Conservation (phyloP, 2,113 vertebrate species). For the Dendropsophus ebraccatus region DNA sequence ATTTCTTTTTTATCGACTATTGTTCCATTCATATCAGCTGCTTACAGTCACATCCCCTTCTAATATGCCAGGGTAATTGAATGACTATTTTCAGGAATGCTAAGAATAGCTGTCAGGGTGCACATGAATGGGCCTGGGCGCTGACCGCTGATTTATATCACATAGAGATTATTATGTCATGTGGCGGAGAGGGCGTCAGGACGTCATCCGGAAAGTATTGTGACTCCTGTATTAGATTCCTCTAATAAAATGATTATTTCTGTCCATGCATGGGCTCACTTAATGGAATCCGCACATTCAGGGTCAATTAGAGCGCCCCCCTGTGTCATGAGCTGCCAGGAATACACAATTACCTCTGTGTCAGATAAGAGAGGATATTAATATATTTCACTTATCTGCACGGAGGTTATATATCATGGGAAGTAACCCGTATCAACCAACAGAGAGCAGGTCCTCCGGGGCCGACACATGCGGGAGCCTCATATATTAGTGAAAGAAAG, state of each 20-base stretch:
- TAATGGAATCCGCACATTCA: background rate
- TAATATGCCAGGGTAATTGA: background rate
- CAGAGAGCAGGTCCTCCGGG: background rate
- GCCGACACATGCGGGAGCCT: background rate
- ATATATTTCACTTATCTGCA: constrained; percentile 40
- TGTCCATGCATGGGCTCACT: background rate
- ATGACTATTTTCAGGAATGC: constrained; percentile 4
- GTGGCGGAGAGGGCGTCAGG: constrained; percentile 1
- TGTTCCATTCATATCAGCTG: no score
- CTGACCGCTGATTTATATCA: constrained; percentile 1
- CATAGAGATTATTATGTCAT: constrained; percentile 21
- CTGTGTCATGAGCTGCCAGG: background rate
- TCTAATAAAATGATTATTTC: background rate
- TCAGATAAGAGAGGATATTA: constrained; percentile 10
- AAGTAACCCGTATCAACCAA: background rate
- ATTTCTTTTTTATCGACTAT: background rate
- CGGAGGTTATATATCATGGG: constrained; percentile 7
- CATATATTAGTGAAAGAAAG: background rate
- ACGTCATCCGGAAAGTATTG: background rate
- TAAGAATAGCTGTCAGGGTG: constrained; percentile 3
- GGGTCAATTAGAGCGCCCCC: constrained; percentile 14
- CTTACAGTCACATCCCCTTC: background rate
- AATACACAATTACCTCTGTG: constrained; percentile 6
- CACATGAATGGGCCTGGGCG: background rate
- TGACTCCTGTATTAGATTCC: constrained; percentile 21